Evolutionary conservation across 1,140 invertebrate genomes (phyloP).

Genomic region (Acromyrmex charruanus): DNA sequence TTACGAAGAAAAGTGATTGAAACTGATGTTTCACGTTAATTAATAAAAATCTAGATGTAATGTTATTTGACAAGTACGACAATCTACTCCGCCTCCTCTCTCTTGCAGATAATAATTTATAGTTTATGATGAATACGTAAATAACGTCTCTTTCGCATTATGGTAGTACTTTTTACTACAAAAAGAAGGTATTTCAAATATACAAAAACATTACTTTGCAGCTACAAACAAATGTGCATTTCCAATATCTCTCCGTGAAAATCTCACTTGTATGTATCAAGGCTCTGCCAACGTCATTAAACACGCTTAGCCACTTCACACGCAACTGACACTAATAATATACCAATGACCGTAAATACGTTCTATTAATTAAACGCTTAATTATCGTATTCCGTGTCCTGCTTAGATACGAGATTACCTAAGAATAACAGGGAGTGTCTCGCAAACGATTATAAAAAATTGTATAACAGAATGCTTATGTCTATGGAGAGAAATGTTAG

Average conservation of each 20-base stretch:
- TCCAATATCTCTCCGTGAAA: slow-evolving; percentile 43
- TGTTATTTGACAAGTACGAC: not conserved
- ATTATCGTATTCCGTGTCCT: slow-evolving; percentile 8
- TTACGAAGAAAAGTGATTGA: not conserved
- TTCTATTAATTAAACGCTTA: slow-evolving; percentile 46
- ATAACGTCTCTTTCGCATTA: not conserved
- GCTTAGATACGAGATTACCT: slow-evolving; percentile 26
- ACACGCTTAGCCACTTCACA: not conserved
- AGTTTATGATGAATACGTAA: not conserved
- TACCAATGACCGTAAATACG: slow-evolving; percentile 34
- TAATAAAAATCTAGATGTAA: not conserved
- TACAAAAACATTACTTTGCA: slow-evolving; percentile 36
- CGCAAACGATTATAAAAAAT: slow-evolving; percentile 31
- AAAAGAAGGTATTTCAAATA: slow-evolving; percentile 15
- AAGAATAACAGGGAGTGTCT: slow-evolving; percentile 35
- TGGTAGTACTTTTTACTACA: not conserved
- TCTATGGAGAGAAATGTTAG: slow-evolving; percentile 23
- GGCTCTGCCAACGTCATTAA: slow-evolving; percentile 21
- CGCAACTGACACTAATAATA: slow-evolving; percentile 45
- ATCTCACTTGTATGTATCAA: slow-evolving; percentile 19
- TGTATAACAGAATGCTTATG: slow-evolving; percentile 39
- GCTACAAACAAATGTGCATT: slow-evolving; percentile 30
- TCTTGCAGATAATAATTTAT: slow-evolving; percentile 14
- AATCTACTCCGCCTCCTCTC: not conserved
- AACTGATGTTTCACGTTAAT: not conserved